phyloP scores from a whole-genome alignment of 1,140 invertebrate species.

The Lamellibrachia luymesi region DNA sequence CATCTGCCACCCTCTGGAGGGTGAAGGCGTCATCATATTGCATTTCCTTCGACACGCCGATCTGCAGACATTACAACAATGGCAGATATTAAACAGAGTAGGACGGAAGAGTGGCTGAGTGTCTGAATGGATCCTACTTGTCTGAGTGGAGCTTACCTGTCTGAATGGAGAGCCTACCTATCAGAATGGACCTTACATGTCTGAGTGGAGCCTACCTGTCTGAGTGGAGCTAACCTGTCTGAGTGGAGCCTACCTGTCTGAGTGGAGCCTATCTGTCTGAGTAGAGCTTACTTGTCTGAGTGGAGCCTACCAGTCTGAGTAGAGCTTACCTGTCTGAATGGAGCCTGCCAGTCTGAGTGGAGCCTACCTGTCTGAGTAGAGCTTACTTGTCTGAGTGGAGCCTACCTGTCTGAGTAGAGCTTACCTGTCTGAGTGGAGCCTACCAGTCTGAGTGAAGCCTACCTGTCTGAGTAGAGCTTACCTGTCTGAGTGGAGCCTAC shows the following conservation, averaged over 20 bases:
- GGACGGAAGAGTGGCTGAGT: background rate
- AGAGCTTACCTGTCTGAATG: constrained; percentile 20
- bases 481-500: too few relatives aligned
- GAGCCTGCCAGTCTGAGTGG: constrained; percentile 11
- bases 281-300: background rate
- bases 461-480: too few relatives aligned
- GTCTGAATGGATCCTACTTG: background rate
- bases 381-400: background rate
- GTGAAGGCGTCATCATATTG: constrained; percentile 30
- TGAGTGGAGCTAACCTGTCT: background rate
- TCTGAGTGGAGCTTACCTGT: background rate
- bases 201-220: background rate
- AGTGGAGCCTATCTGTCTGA: background rate
- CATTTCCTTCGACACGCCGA: background rate
- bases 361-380: background rate
- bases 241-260: background rate
- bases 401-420: too few relatives aligned
- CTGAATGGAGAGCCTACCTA: background rate
- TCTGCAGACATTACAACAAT: background rate
- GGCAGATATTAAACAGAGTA: too few relatives aligned
- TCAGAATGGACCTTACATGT: background rate
- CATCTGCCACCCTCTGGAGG: constrained; percentile 22
- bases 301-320: background rate
- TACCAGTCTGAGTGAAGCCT: too few relatives aligned
- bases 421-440: too few relatives aligned